These are phyloP conservation scores for Beroe ovata DNA, from an alignment of 37 sponge, comb jelly and placozoan genomes.

Conservation along the genomic window DNA sequence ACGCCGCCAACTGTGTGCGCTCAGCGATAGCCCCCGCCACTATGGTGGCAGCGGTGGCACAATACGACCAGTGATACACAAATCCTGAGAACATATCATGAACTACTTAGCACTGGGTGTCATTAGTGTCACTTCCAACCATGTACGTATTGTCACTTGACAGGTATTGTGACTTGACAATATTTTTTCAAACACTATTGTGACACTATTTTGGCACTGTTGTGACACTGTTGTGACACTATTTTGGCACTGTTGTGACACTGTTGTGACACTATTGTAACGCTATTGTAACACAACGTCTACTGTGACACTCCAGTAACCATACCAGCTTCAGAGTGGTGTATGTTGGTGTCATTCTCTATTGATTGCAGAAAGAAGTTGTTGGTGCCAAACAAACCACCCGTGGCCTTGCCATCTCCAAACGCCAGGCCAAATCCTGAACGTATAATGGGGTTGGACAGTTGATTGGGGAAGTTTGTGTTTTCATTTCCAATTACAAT, in stretches of 20 bases:
- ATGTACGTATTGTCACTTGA: too few species aligned
- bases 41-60: conserved; percentile 35
- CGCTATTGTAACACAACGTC: too few species aligned
- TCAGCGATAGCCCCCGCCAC: conserved; percentile 32
- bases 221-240: not conserved
- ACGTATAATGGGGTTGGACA: not conserved
- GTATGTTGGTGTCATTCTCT: not conserved
- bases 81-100: too few species aligned
- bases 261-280: too few species aligned
- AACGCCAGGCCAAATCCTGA: conserved; percentile 59
- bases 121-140: too few species aligned
- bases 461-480: too few species aligned
- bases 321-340: conserved; percentile 33
- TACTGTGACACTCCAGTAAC: too few species aligned
- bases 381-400: not conserved
- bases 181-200: too few species aligned
- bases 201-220: not conserved
- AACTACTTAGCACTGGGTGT: too few species aligned
- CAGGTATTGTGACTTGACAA: too few species aligned
- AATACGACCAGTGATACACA: conserved; percentile 49
- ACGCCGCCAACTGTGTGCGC: conserved; percentile 11
- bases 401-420: conserved; percentile 13
- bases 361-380: conserved; percentile 4
- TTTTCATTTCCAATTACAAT: too few species aligned
- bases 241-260: too few species aligned